phyloP scores from a whole-genome alignment of 2,113 vertebrate species.

The Phrynosoma blainvillii region DNA sequence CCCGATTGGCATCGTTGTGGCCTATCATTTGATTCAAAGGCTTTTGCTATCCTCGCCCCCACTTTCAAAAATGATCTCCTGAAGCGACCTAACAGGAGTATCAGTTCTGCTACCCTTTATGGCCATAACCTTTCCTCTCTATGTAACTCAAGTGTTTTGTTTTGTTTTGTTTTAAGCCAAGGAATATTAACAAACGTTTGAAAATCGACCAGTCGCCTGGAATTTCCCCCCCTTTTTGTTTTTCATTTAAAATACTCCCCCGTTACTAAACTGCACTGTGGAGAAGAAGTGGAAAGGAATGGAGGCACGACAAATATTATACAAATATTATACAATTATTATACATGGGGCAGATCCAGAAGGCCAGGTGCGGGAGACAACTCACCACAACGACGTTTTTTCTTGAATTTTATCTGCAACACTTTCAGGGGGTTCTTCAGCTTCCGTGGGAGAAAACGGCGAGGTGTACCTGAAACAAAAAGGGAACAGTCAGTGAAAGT shows the following conservation, averaged over 20 bases:
- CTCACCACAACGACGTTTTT: constrained; percentile 74
- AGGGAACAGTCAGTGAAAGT: constrained; percentile 68
- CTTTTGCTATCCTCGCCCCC: background rate
- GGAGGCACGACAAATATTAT: background rate
- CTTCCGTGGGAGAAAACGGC: constrained; percentile 69
- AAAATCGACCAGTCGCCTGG: constrained; percentile 9
- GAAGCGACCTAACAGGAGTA: background rate
- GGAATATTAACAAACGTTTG: constrained; percentile 61
- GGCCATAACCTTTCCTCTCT: background rate
- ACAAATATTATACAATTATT: too few relatives aligned
- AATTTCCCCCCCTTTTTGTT: constrained; percentile 8
- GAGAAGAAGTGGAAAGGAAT: constrained; percentile 24
- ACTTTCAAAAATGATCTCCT: background rate
- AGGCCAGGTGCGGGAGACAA: background rate
- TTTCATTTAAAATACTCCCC: constrained; percentile 39
- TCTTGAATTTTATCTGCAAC: constrained; percentile 75
- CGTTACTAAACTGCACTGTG: constrained; percentile 38
- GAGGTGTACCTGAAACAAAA: constrained; percentile 76
- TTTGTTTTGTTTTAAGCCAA: constrained; percentile 33
- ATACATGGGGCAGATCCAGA: too few relatives aligned
- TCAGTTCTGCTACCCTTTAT: background rate
- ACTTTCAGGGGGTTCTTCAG: constrained; percentile 69
- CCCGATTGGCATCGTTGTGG: background rate
- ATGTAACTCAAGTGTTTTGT: constrained; percentile 18
- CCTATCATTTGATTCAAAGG: background rate